phyloP scores from a whole-genome alignment of 23 tunicate species.

The Halocynthia aurantium region DNA sequence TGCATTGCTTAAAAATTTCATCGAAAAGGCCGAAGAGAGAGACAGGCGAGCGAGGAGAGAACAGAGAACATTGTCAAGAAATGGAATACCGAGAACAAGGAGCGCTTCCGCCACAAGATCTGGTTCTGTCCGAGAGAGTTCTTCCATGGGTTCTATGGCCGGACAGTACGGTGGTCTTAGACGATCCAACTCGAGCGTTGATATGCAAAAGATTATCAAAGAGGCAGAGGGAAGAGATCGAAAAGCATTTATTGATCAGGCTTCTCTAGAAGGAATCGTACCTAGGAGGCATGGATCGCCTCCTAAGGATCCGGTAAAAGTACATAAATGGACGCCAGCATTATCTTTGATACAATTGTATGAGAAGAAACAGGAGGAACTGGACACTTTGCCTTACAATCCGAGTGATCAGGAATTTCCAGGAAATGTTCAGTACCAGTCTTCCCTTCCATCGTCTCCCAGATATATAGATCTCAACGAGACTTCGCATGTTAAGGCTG shows the following conservation, averaged over 20 bases:
- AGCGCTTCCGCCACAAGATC: conserved; percentile 34
- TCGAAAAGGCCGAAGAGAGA: conserved; percentile 54
- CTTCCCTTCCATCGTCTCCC: too few species aligned
- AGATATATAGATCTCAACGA: too few species aligned
- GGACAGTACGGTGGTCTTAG: neutral
- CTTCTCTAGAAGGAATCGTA: conserved; percentile 37
- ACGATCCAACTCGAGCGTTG: conserved; percentile 36
- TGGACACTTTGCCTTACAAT: too few species aligned
- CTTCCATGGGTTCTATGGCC: conserved; percentile 2
- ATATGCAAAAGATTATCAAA: conserved; percentile 31
- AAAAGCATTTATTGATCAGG: conserved; percentile 53
- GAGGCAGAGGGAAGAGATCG: conserved; percentile 52
- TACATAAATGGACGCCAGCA: conserved; percentile 19
- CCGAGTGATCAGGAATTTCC: too few species aligned
- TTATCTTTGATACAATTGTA: conserved; percentile 25
- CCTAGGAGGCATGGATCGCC: conserved; percentile 38
- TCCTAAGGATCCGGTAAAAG: conserved; percentile 29
- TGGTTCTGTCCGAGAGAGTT: neutral
- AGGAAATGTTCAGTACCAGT: too few species aligned
- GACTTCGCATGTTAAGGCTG: too few species aligned
- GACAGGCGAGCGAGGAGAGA: conserved; percentile 38
- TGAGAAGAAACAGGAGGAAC: conserved; percentile 5
- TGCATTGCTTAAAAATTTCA: conserved; percentile 39
- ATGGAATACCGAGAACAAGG: conserved; percentile 13
- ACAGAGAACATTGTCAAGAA: conserved; percentile 21